These are phyloP conservation scores for Microchrysa polita DNA, from an alignment of 2,888 invertebrate species.

Conservation along the genomic window DNA sequence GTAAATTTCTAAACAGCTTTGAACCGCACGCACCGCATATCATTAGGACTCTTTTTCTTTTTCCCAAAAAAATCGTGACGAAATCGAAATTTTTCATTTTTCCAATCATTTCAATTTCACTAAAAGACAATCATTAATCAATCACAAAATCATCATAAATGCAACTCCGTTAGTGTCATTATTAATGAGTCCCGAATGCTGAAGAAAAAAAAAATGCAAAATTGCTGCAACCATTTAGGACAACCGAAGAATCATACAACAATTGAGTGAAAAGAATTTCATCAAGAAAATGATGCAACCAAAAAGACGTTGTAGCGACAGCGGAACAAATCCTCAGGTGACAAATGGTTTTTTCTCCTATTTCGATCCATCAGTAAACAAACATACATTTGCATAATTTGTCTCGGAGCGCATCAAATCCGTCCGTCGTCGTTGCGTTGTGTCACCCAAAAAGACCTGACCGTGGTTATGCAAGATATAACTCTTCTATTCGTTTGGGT, in stretches of 20 bases:
- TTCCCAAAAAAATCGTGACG: slow-evolving; percentile 28
- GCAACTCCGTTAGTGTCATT: neutral
- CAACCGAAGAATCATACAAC: neutral
- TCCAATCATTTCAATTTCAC: slow-evolving; percentile 9
- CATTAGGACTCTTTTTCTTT: too few relatives aligned
- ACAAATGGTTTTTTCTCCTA: slow-evolving; percentile 43
- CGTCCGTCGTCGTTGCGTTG: too few relatives aligned
- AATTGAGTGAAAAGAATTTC: neutral
- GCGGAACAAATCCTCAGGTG: slow-evolving; percentile 41
- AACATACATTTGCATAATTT: slow-evolving; percentile 45
- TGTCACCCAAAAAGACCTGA: neutral
- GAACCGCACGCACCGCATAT: neutral
- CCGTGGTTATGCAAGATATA: too few relatives aligned
- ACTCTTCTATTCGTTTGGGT: neutral
- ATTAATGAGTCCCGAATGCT: too few relatives aligned
- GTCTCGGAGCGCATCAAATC: slow-evolving; percentile 37
- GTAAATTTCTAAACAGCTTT: neutral
- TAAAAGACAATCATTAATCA: slow-evolving; percentile 43
- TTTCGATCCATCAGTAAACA: slow-evolving; percentile 44
- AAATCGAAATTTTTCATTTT: slow-evolving; percentile 20
- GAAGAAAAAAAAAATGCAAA: neutral
- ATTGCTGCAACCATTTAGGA: neutral
- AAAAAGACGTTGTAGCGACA: slow-evolving; percentile 24
- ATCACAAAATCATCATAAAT: slow-evolving; percentile 29
- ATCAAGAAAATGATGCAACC: neutral